Evolutionary conservation across 2,888 invertebrate species (phyloP).

Genomic region (Apocheima hispidaria): DNA sequence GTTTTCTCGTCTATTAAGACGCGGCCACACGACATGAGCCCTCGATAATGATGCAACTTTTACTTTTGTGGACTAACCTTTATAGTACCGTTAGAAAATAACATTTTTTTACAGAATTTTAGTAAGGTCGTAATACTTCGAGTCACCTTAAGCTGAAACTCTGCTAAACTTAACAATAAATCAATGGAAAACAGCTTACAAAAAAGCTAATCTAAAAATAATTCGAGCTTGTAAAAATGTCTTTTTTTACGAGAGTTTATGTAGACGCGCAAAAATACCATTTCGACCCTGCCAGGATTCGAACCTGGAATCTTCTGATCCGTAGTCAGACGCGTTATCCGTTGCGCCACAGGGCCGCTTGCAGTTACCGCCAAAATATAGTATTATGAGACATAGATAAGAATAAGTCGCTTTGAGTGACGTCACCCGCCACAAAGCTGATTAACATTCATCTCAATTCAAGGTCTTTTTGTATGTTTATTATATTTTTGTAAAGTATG

Average conservation of each 20-base stretch:
- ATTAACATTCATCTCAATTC: constrained; percentile 14
- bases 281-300: constrained; percentile 87
- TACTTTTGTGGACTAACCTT: constrained; percentile 28
- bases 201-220: too few species aligned
- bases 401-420: constrained; percentile 28
- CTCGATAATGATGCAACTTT: constrained; percentile 78
- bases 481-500: not conserved
- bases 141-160: too few species aligned
- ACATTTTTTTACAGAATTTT: not conserved
- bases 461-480: constrained; percentile 16
- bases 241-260: too few species aligned
- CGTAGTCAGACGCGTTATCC: constrained; percentile 91
- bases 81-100: constrained; percentile 36
- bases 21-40: constrained; percentile 58
- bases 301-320: constrained; percentile 89
- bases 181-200: too few species aligned
- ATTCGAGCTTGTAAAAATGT: too few species aligned
- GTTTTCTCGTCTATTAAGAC: constrained; percentile 75
- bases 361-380: not conserved
- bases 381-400: not conserved
- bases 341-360: constrained; percentile 87
- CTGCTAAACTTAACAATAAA: too few species aligned
- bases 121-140: too few species aligned
- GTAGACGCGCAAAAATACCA: constrained; percentile 42
- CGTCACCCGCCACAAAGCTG: constrained; percentile 13